These are phyloP conservation scores for Drosophila jambulina DNA, from an alignment of 1,140 invertebrate genomes.

Conservation along the genomic window DNA sequence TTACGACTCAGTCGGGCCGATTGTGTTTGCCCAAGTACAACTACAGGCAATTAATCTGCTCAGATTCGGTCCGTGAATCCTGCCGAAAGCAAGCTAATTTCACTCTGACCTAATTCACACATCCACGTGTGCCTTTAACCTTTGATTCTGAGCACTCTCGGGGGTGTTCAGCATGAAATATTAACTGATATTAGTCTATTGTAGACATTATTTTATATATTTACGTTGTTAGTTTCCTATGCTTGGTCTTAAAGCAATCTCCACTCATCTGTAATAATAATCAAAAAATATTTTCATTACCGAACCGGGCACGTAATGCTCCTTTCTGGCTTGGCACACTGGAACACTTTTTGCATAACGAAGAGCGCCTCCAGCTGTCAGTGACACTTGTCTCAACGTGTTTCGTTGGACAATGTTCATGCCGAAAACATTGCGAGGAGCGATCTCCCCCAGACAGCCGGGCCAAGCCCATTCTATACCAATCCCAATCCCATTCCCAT, in stretches of 20 bases:
- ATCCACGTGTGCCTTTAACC: background rate
- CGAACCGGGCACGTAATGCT: constrained; percentile 9
- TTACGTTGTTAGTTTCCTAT: background rate
- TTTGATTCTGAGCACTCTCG: background rate
- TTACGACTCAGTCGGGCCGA: constrained; percentile 10
- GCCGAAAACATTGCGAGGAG: constrained; percentile 7
- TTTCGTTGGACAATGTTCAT: constrained; percentile 37
- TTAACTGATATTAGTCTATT: background rate
- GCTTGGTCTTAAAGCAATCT: background rate
- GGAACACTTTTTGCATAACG: constrained; percentile 36
- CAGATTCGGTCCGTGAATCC: background rate
- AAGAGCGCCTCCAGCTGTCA: constrained; percentile 37
- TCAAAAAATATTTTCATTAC: constrained; percentile 1
- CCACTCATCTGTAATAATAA: background rate
- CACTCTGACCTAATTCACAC: constrained; percentile 1
- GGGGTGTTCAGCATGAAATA: too few species aligned
- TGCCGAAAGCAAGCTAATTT: constrained; percentile 1
- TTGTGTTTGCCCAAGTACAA: constrained; percentile 19
- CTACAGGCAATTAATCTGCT: constrained; percentile 21
- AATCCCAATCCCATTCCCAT: background rate
- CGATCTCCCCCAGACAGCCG: background rate
- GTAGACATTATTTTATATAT: background rate
- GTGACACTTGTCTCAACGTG: constrained; percentile 48
- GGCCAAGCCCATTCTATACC: background rate
- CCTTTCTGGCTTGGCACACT: constrained; percentile 1